Conservation (phyloP, 2,888 invertebrate genomes). For the Nemotelus pantherinus region DNA sequence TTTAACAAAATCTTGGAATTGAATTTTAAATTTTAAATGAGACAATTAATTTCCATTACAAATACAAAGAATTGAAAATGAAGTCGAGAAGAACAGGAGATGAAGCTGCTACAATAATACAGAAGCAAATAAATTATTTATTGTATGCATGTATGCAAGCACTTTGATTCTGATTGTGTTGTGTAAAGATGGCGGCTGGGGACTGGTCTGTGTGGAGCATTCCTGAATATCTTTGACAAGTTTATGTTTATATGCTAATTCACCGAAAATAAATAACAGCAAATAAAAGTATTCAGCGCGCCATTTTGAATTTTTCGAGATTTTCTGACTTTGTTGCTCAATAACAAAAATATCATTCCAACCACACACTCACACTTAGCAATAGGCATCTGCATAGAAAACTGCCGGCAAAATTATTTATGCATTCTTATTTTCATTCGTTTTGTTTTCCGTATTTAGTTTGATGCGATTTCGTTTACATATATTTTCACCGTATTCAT, state of each 20-base stretch:
- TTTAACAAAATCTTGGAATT: slow-evolving; percentile 10
- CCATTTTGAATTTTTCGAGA: slow-evolving; percentile 30
- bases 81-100: slow-evolving; percentile 13
- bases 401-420: slow-evolving; percentile 20
- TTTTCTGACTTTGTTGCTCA: too few species aligned
- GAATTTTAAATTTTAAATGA: slow-evolving; percentile 43
- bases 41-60: slow-evolving; percentile 44
- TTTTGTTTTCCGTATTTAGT: not conserved
- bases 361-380: too few species aligned
- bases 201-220: too few species aligned
- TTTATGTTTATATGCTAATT: slow-evolving; percentile 28
- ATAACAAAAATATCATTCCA: too few species aligned
- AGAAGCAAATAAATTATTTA: slow-evolving; percentile 31
- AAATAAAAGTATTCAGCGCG: not conserved
- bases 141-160: slow-evolving; percentile 5
- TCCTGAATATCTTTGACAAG: not conserved
- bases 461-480: not conserved
- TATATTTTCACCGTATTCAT: slow-evolving; percentile 4
- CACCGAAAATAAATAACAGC: not conserved
- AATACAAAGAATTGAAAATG: slow-evolving; percentile 2
- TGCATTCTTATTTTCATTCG: slow-evolving; percentile 11
- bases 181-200: not conserved
- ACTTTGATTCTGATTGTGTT: not conserved
- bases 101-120: not conserved
- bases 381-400: not conserved